phyloP scores from a whole-genome alignment of 2,888 invertebrate species.

The Latrodectus hesperus region DNA sequence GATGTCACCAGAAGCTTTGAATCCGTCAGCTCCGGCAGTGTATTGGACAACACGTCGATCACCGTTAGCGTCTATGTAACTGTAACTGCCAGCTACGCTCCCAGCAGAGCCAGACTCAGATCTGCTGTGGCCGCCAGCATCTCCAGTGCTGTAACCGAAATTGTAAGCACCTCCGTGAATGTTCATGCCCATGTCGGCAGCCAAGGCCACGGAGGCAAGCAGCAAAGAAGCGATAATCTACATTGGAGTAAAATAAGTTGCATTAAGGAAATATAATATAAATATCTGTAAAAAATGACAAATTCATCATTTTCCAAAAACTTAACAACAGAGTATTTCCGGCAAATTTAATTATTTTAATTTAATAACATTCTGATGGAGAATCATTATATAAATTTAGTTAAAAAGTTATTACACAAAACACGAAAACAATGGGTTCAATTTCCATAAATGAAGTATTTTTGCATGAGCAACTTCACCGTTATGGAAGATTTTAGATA shows the following conservation, averaged over 20 bases:
- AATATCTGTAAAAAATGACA: too few species aligned
- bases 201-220: slow-evolving; percentile 50
- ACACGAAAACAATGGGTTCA: too few species aligned
- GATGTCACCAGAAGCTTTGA: slow-evolving; percentile 68
- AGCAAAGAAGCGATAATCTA: slow-evolving; percentile 38
- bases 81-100: slow-evolving; percentile 60
- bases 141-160: slow-evolving; percentile 58
- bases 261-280: too few species aligned
- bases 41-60: slow-evolving; percentile 63
- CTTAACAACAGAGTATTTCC: too few species aligned
- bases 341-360: too few species aligned
- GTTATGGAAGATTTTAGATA: too few species aligned
- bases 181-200: slow-evolving; percentile 53
- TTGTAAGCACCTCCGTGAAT: slow-evolving; percentile 49
- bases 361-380: too few species aligned
- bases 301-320: too few species aligned
- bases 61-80: slow-evolving; percentile 68
- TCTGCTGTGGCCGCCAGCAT: slow-evolving; percentile 53
- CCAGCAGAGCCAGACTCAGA: slow-evolving; percentile 31
- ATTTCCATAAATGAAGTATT: too few species aligned
- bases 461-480: too few species aligned
- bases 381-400: too few species aligned
- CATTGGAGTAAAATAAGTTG: not conserved
- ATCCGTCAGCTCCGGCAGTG: slow-evolving; percentile 66
- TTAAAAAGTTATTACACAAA: too few species aligned